Evolutionary conservation across 2,888 invertebrate genomes (phyloP).

Genomic region (Scaptomyza reducta): DNA sequence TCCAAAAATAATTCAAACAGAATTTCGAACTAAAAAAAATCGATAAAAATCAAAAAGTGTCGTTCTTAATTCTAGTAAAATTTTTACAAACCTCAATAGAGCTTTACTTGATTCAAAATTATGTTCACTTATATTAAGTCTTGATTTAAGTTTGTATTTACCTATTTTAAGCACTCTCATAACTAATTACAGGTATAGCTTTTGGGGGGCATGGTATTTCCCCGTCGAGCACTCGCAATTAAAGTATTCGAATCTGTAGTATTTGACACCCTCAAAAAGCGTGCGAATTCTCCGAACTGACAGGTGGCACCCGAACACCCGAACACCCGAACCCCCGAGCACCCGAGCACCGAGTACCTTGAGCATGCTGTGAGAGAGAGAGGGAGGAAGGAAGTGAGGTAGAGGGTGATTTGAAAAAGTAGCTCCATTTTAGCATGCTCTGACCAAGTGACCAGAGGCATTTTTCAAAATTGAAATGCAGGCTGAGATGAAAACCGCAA

Average conservation of each 20-base stretch:
- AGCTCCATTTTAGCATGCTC: neutral
- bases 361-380: neutral
- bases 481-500: slow-evolving; percentile 70
- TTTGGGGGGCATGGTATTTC: neutral
- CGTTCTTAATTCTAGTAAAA: no score
- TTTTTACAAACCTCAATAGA: no score
- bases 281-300: slow-evolving; percentile 48
- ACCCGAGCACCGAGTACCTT: neutral
- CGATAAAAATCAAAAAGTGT: no score
- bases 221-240: neutral
- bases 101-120: no score
- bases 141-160: no score
- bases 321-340: no score
- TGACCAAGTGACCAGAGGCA: slow-evolving; percentile 33
- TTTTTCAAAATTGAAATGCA: slow-evolving; percentile 81
- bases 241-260: neutral
- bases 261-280: slow-evolving; percentile 43
- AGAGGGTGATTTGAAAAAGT: neutral
- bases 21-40: no score
- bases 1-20: no score
- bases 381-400: neutral
- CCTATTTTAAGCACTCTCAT: no score
- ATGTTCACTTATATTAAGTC: no score
- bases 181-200: no score
- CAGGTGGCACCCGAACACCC: slow-evolving; percentile 21